Base-by-base conservation (phyloP, 2,797 vertebrate species). In the Furcifer pardalis region DNA sequence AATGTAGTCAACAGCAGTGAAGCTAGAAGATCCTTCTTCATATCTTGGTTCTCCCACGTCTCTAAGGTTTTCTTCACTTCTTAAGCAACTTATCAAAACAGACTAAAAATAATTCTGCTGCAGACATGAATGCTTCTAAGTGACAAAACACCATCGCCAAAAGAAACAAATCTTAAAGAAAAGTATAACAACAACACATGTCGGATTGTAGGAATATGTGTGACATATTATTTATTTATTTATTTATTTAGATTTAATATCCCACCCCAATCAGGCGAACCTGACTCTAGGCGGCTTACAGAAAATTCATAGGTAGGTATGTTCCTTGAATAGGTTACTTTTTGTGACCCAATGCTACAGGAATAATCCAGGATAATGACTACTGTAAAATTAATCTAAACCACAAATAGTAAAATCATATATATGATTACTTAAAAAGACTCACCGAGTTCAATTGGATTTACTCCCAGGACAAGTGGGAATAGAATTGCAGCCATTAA, bases 31-130 rank as follows among this genome's bases (percentile, higher is more conserved):
- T 13, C 52, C 52, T 15, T 17, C 52, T 56, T 56, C 21, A 23
- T 56, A 42, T 77, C 72, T 1, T 77, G 1, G 32, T 79, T 49
- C 49, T 87, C 52, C 1, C 10, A 2, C n/a, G 7, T 66, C 17
- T 1, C 76, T 56, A 79, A 84, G 91, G 84, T 91, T 73, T 69
- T 73, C 56, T 74, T 74, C 59, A 74, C 59, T 63, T 73, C 40
- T 63, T 74, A 82, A 74, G 71, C 35, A 74, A 42, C 71, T 82
- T 75, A 82, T 86, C 75, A 32, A 59, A 56, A 71, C n/a, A 69
- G 85, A 92, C 88, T 52, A 84, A 86, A 84, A 77, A 82, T 85
- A 89, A 92, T 86, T 79, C 86, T 79, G 10, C 25, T 37, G 84
- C 40, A 60, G 23, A 84, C n/a, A 84, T 40, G 60, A 60, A 84